phyloP scores from a whole-genome alignment of 1,140 invertebrate species.

The Episyrphus balteatus region DNA sequence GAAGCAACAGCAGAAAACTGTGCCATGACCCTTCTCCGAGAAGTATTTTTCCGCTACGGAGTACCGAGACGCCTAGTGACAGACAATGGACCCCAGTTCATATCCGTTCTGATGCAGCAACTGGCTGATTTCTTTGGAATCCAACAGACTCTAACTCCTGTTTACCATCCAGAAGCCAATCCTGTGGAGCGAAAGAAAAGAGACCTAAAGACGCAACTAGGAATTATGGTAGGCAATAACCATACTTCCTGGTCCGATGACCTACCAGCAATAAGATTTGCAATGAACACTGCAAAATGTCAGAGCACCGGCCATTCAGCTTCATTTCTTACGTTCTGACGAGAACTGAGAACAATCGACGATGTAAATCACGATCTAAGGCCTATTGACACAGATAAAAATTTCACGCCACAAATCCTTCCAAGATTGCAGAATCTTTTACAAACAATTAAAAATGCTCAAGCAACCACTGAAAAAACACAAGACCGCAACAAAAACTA shows the following conservation, averaged over 20 bases:
- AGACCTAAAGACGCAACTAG: constrained; percentile 30
- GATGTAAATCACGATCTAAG: constrained; percentile 19
- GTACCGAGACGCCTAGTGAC: constrained; percentile 4
- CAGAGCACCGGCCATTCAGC: constrained; percentile 34
- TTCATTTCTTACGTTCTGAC: constrained; percentile 31
- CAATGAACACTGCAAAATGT: constrained; percentile 34
- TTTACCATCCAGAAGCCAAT: constrained; percentile 32
- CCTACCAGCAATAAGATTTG: constrained; percentile 31
- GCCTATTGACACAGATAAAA: constrained; percentile 15
- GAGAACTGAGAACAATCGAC: constrained; percentile 15
- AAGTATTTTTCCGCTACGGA: constrained; percentile 7
- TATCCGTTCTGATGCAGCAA: constrained; percentile 4
- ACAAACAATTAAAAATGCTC: constrained; percentile 9
- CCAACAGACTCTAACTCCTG: constrained; percentile 18
- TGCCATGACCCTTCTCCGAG: neutral
- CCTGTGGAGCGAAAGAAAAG: constrained; percentile 30
- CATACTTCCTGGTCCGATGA: constrained; percentile 29
- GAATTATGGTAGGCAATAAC: constrained; percentile 20
- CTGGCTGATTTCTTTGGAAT: constrained; percentile 15
- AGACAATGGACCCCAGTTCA: constrained; percentile 7
- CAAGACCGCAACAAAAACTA: constrained; percentile 3
- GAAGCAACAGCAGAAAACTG: too few relatives aligned
- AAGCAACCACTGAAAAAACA: neutral
- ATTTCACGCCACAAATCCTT: constrained; percentile 18
- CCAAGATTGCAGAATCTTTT: constrained; percentile 11